Evolutionary conservation across 2,113 vertebrate genomes (phyloP).

Genomic region (Daubentonia madagascariensis): DNA sequence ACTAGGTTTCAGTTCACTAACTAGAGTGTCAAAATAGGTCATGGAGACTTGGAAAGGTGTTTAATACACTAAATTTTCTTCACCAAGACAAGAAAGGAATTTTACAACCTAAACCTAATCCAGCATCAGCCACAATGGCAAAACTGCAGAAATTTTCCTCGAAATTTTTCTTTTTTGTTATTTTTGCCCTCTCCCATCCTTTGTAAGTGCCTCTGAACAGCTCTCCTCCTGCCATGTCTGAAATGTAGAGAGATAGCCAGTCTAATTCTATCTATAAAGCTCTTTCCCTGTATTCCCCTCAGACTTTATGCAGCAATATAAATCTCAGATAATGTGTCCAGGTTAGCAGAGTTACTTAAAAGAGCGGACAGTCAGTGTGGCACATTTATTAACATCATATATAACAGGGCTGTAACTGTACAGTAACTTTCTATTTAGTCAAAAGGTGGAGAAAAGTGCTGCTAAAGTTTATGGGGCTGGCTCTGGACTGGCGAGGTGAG

Average conservation of each 20-base stretch:
- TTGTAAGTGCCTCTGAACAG: neutral
- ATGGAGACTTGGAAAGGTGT: neutral
- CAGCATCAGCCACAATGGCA: neutral
- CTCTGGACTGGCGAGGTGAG: slow-evolving; percentile 34
- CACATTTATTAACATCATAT: slow-evolving; percentile 77
- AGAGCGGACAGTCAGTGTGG: slow-evolving; percentile 53
- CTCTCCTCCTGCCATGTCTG: neutral
- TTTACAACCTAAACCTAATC: neutral
- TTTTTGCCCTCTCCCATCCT: neutral
- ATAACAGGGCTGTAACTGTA: slow-evolving; percentile 70
- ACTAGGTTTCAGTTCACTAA: neutral
- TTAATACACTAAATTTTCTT: neutral
- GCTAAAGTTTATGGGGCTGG: slow-evolving; percentile 55
- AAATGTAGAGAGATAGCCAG: slow-evolving; percentile 60
- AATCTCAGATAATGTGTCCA: slow-evolving; percentile 71
- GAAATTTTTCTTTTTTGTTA: neutral
- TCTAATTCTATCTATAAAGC: slow-evolving; percentile 46
- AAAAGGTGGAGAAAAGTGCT: neutral
- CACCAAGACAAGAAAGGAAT: neutral
- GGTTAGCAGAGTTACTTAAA: slow-evolving; percentile 74
- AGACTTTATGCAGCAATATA: slow-evolving; percentile 56
- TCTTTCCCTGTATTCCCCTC: slow-evolving; percentile 59
- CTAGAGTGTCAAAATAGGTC: neutral
- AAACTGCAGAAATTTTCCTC: neutral
- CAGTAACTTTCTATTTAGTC: slow-evolving; percentile 67